These are phyloP conservation scores for Crotophaga sulcirostris DNA, from an alignment of 2,113 vertebrate genomes.

Conservation along the genomic window DNA sequence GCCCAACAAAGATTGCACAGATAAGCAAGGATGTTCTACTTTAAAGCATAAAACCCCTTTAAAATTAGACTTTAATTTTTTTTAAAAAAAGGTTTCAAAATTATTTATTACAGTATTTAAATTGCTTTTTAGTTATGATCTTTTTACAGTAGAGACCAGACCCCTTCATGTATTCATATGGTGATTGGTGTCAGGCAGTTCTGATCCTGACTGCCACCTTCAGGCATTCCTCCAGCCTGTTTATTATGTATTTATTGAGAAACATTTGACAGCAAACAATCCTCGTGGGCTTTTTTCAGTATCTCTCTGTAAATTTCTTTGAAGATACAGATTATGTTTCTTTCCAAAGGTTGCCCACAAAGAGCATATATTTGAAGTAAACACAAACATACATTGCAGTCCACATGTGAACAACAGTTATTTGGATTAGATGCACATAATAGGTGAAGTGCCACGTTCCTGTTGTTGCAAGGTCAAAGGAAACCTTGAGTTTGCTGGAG, in stretches of 20 bases:
- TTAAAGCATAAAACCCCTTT: not conserved
- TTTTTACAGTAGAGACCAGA: not conserved
- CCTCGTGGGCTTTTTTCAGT: not conserved
- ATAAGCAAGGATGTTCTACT: not conserved
- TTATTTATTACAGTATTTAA: not conserved
- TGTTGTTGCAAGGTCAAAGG: not conserved
- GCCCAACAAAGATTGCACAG: not conserved
- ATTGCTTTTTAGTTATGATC: not conserved
- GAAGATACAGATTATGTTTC: not conserved
- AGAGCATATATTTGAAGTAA: not conserved
- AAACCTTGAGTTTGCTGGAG: not conserved
- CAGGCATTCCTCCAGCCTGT: not conserved
- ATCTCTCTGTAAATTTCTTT: constrained; percentile 15
- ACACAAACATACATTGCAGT: not conserved
- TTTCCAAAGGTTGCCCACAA: not conserved
- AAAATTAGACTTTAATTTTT: not conserved
- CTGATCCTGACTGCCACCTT: not conserved
- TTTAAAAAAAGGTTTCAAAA: not conserved
- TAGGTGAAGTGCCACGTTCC: not conserved
- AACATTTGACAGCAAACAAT: constrained; percentile 16
- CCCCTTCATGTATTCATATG: not conserved
- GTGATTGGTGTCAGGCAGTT: not conserved
- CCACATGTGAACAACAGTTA: not conserved
- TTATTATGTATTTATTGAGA: constrained; percentile 14
- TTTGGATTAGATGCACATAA: not conserved